Evolutionary conservation across 2,113 vertebrate species (phyloP).

Genomic region (Nansenia antarctica): DNA sequence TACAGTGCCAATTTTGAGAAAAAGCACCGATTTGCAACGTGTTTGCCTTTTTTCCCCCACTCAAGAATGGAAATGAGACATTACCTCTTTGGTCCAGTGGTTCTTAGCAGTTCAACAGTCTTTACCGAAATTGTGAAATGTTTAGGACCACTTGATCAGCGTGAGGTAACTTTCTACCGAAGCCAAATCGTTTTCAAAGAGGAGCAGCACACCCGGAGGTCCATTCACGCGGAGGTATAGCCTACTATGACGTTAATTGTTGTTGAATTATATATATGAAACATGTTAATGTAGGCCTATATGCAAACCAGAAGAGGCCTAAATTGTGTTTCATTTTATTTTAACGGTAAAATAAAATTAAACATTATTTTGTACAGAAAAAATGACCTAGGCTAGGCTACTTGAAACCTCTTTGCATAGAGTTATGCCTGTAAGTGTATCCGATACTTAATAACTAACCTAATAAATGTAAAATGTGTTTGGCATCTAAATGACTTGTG

Average conservation of each 20-base stretch:
- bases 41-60: neutral
- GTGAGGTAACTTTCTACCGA: slow-evolving; percentile 31
- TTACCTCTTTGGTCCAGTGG: slow-evolving; percentile 78
- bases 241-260: neutral
- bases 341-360: no score
- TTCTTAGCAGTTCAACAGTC: slow-evolving; percentile 92
- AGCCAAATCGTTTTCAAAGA: neutral
- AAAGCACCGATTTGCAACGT: neutral
- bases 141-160: slow-evolving; percentile 88
- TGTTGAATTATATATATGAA: no score
- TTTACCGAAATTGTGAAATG: slow-evolving; percentile 89
- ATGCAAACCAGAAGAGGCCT: no score
- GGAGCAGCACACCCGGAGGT: neutral
- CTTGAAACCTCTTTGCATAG: no score
- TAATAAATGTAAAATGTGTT: no score
- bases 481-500: no score
- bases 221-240: neutral
- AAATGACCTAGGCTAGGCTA: no score
- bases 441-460: no score
- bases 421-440: no score
- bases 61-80: slow-evolving; percentile 43
- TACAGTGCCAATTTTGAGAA: neutral
- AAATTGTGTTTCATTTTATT: no score
- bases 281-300: neutral
- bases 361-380: no score